Percentiles rank a stretch among this genome's conserved stretches.
phyloP scores from a whole-genome alignment of 2,797 vertebrate species.

The Manis javanica region DNA sequence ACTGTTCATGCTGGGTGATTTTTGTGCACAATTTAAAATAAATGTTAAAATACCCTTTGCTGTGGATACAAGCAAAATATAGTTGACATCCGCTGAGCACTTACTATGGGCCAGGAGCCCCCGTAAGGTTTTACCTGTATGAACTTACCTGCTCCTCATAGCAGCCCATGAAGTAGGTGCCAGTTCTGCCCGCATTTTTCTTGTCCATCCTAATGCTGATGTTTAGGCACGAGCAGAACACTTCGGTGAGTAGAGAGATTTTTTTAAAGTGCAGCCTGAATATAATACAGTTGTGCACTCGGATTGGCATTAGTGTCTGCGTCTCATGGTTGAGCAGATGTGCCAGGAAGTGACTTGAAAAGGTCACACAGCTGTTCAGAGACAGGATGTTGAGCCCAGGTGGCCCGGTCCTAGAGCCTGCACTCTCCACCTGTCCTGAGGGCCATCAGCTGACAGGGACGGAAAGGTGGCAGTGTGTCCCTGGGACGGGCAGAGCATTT shows the following conservation, averaged over 20 bases:
- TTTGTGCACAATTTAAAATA: slow-evolving; percentile 43
- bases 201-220: background rate
- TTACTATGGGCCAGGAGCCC: background rate
- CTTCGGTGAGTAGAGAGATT: background rate
- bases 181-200: too few relatives aligned
- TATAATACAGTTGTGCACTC: background rate
- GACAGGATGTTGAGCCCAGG: background rate
- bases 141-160: background rate
- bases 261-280: background rate
- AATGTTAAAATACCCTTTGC: background rate
- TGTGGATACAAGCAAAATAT: background rate
- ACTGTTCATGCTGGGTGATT: background rate
- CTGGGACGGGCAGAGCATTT: too few relatives aligned
- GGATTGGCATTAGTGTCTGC: background rate
- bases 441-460: too few relatives aligned
- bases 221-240: background rate
- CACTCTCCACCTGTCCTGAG: background rate
- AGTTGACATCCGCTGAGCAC: background rate
- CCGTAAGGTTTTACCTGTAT: background rate
- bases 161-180: background rate
- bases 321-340: background rate
- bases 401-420: background rate
- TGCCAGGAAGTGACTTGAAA: background rate
- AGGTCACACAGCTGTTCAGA: background rate
- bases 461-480: too few relatives aligned